Percentiles rank a stretch among this genome's conserved stretches.
Evolutionary conservation across 2,888 invertebrate species (phyloP).

Genomic region (Yponomeuta evonymella): DNA sequence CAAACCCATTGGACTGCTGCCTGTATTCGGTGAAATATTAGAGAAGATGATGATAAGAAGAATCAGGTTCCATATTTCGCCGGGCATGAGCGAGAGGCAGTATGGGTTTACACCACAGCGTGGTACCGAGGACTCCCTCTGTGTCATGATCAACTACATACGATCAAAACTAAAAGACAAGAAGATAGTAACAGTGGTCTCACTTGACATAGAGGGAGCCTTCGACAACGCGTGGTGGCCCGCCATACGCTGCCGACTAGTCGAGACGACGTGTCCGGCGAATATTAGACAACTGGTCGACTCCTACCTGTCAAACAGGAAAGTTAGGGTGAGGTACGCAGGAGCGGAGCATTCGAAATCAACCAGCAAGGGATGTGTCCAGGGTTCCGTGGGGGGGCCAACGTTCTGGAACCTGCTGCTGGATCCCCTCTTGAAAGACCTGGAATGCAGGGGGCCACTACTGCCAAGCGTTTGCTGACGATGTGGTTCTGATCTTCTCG

Average conservation of each 20-base stretch:
- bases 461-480: not conserved
- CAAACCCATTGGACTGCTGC: too few relatives aligned
- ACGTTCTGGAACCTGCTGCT: conserved; percentile 24
- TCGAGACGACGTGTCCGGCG: conserved; percentile 17
- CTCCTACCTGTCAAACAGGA: conserved; percentile 17
- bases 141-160: conserved; percentile 5
- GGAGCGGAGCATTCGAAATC: too few relatives aligned
- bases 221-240: conserved; percentile 22
- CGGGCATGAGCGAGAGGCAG: too few relatives aligned
- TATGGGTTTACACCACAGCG: not conserved
- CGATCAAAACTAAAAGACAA: not conserved
- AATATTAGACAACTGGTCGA: conserved; percentile 17
- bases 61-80: too few relatives aligned
- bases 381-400: too few relatives aligned
- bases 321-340: not conserved
- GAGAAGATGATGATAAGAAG: too few relatives aligned
- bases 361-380: too few relatives aligned
- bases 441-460: conserved; percentile 7
- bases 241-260: conserved; percentile 17
- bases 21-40: too few relatives aligned
- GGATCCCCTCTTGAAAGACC: conserved; percentile 19
- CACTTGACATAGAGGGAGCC: too few relatives aligned
- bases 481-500: too few relatives aligned
- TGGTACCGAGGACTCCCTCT: conserved; percentile 16
- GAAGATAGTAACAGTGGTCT: not conserved